Evolutionary conservation across 2,113 vertebrate genomes (phyloP).

Genomic region (Sylvicapra grimmia): DNA sequence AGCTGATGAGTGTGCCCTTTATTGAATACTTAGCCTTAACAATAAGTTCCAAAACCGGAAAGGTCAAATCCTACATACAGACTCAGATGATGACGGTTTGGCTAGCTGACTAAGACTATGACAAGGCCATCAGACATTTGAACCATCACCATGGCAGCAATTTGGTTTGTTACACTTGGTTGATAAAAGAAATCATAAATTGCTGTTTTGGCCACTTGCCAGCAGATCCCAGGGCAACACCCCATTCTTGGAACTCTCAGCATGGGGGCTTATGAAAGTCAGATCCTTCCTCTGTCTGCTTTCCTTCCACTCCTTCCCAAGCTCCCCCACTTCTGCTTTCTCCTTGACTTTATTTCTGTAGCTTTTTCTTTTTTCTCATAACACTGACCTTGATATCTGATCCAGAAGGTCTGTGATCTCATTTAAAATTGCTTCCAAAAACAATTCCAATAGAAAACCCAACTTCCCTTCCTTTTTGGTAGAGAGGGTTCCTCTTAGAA

Average conservation of each 20-base stretch:
- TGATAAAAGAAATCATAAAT: not conserved
- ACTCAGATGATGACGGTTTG: not conserved
- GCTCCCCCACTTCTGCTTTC: not conserved
- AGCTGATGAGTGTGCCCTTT: not conserved
- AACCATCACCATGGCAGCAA: not conserved
- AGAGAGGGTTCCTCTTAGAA: not conserved
- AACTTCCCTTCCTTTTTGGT: not conserved
- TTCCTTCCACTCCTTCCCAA: not conserved
- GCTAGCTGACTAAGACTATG: not conserved
- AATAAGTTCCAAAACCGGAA: not conserved
- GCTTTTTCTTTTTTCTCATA: not conserved
- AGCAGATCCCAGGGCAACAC: not conserved
- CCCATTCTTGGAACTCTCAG: not conserved
- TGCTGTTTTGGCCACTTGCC: not conserved
- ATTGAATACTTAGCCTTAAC: not conserved
- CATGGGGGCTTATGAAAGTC: not conserved
- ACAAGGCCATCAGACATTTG: not conserved
- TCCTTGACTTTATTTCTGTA: not conserved
- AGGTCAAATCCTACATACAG: not conserved
- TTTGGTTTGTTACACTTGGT: not conserved
- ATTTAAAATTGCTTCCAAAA: slow-evolving; percentile 12
- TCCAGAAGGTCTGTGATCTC: not conserved
- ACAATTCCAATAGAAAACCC: not conserved
- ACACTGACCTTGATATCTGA: not conserved
- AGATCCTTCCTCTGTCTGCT: not conserved